phyloP scores from a whole-genome alignment of 2,888 invertebrate genomes.

The Rhagium mordax region DNA sequence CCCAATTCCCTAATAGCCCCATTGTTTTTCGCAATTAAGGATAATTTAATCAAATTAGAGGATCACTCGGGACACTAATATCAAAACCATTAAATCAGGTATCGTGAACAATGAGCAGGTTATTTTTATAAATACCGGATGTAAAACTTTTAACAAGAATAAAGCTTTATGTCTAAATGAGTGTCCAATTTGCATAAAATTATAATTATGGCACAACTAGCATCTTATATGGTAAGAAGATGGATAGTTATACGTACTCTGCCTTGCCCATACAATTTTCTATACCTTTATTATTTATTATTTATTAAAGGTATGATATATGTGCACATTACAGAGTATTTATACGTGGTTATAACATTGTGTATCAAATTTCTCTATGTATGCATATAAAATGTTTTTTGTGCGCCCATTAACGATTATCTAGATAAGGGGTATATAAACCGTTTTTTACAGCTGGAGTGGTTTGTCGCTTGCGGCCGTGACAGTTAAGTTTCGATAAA shows the following conservation, averaged over 20 bases:
- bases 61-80: conserved; percentile 44
- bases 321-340: conserved; percentile 29
- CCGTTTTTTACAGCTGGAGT: background rate
- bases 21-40: conserved; percentile 51
- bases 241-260: conserved; percentile 41
- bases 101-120: conserved; percentile 47
- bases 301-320: conserved; percentile 43
- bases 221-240: conserved; percentile 51
- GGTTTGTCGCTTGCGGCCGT: background rate
- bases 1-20: conserved; percentile 42
- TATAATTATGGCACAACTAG: conserved; percentile 51
- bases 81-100: conserved; percentile 40
- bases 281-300: conserved; percentile 43
- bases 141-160: conserved; percentile 40
- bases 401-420: background rate
- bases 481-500: background rate
- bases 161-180: conserved; percentile 38
- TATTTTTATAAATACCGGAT: conserved; percentile 45
- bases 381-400: conserved; percentile 5
- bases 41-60: conserved; percentile 49
- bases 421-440: conserved; percentile 7
- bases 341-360: conserved; percentile 22
- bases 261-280: conserved; percentile 43
- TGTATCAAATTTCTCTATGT: conserved; percentile 25
- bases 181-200: conserved; percentile 53